Conservation (phyloP, 2,888 invertebrate genomes). For the Lampropteryx suffumata region DNA sequence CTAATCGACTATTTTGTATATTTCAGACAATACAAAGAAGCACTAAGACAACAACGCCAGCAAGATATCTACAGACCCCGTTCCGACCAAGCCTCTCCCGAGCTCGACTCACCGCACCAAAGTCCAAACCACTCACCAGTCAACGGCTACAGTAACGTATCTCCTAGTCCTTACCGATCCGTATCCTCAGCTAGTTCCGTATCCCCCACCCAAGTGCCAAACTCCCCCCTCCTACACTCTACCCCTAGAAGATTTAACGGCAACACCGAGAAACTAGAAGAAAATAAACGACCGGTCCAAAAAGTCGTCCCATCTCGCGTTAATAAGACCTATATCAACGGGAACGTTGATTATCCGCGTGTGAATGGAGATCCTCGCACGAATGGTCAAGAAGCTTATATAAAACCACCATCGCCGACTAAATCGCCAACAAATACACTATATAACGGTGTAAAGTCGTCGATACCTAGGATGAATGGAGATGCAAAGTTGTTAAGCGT, state of each 20-base stretch:
- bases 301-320: constrained; percentile 90
- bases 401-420: constrained; percentile 86
- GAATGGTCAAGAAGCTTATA: constrained; percentile 71
- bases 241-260: constrained; percentile 77
- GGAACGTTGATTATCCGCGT: constrained; percentile 62
- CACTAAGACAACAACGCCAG: constrained; percentile 91
- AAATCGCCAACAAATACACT: constrained; percentile 84
- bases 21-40: constrained; percentile 94
- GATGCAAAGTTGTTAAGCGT: constrained; percentile 81
- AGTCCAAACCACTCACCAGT: constrained; percentile 77
- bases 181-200: constrained; percentile 61
- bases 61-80: constrained; percentile 90
- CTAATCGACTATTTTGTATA: constrained; percentile 14
- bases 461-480: constrained; percentile 66
- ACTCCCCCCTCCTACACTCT: constrained; percentile 74
- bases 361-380: constrained; percentile 48
- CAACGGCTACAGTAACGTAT: constrained; percentile 83
- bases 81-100: constrained; percentile 82
- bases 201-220: constrained; percentile 67
- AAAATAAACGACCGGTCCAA: constrained; percentile 87
- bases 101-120: constrained; percentile 79
- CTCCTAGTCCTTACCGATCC: constrained; percentile 68
- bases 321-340: constrained; percentile 78
- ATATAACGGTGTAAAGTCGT: constrained; percentile 78
- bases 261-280: constrained; percentile 66